A percentile compares a stretch with the other conserved stretches of the same genome.
phyloP scores from a whole-genome alignment of 2,888 invertebrate species.

The Druceiella hillmani region DNA sequence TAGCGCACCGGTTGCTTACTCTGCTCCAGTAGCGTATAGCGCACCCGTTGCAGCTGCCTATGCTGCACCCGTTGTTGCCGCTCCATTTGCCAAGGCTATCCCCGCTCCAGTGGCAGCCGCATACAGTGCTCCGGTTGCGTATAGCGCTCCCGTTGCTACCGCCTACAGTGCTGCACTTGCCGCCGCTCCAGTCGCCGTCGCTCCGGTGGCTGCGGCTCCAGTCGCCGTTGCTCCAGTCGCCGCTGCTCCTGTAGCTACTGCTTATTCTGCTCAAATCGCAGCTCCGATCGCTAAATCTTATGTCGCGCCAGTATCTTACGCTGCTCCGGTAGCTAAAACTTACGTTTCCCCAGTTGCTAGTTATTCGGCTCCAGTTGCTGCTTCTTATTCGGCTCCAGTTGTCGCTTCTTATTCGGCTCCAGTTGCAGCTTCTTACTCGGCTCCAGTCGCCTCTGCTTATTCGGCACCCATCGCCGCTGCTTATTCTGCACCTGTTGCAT shows the following conservation, averaged over 20 bases:
- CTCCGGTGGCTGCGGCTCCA: slow-evolving; percentile 5
- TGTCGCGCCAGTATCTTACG: too few relatives aligned
- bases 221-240: slow-evolving; percentile 29
- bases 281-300: too few relatives aligned
- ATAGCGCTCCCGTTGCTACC: slow-evolving; percentile 12
- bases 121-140: slow-evolving; percentile 18
- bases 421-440: slow-evolving; percentile 17
- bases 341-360: too few relatives aligned
- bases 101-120: too few relatives aligned
- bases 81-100: slow-evolving; percentile 25
- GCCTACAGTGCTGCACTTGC: too few relatives aligned
- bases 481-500: slow-evolving; percentile 11
- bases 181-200: slow-evolving; percentile 16
- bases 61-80: slow-evolving; percentile 16
- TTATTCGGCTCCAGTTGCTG: too few relatives aligned
- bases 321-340: too few relatives aligned
- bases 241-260: slow-evolving; percentile 32
- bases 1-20: too few relatives aligned
- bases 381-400: slow-evolving; percentile 26
- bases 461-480: too few relatives aligned
- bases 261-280: too few relatives aligned
- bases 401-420: slow-evolving; percentile 25
- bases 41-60: too few relatives aligned
- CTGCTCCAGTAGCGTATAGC: too few relatives aligned
- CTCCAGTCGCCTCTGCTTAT: slow-evolving; percentile 9